Conservation (phyloP, 2,797 vertebrate genomes). For the Tiaroga cobitis region DNA sequence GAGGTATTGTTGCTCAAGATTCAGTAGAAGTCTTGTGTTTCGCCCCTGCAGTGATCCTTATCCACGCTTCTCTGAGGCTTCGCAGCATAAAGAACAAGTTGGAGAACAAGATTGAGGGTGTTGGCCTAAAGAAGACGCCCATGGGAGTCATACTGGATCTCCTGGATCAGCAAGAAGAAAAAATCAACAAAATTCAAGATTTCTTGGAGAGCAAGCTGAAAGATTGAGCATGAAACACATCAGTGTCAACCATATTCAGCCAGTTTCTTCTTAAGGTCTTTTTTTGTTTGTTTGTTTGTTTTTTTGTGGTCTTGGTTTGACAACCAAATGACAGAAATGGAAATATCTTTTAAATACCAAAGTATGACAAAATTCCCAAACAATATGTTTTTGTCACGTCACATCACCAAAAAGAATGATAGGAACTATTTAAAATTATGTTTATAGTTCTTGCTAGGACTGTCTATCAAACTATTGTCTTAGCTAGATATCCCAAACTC, state of each 20-base stretch:
- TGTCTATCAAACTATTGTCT: not conserved
- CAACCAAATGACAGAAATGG: not conserved
- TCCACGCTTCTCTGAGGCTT: conserved; percentile 93
- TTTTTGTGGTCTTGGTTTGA: not conserved
- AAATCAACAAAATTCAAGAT: conserved; percentile 90
- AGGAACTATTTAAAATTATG: not conserved
- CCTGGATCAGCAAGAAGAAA: conserved; percentile 95
- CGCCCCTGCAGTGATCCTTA: conserved; percentile 85
- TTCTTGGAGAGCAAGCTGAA: conserved; percentile 87
- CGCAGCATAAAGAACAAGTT: conserved; percentile 95
- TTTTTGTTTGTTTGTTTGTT: not conserved
- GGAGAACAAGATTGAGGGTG: conserved; percentile 94
- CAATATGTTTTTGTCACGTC: not conserved
- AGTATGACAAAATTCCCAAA: not conserved
- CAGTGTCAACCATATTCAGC: not conserved
- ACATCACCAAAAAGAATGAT: not conserved
- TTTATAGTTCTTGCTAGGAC: not conserved
- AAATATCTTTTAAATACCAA: conserved; percentile 2
- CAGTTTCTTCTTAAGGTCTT: not conserved
- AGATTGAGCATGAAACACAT: conserved; percentile 73
- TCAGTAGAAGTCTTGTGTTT: conserved; percentile 5
- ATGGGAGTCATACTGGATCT: conserved; percentile 96
- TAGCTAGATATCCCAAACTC: not conserved
- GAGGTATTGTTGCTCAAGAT: not conserved
- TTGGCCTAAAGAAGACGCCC: conserved; percentile 93